phyloP scores from a whole-genome alignment of 2,888 invertebrate genomes.

The Clusia tigrina region DNA sequence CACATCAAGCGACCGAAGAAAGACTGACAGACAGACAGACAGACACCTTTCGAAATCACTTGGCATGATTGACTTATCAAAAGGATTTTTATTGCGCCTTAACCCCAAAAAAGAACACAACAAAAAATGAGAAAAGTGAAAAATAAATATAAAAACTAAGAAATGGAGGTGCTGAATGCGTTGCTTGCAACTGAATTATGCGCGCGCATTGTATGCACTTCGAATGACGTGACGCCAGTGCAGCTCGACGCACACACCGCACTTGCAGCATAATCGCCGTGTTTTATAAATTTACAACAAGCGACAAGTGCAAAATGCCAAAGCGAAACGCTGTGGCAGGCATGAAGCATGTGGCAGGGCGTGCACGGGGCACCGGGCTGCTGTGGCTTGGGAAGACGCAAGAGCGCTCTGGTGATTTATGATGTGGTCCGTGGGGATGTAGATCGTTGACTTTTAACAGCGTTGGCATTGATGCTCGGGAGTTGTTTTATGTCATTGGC shows the following conservation, averaged over 20 bases:
- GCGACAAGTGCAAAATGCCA: constrained; percentile 8
- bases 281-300: not conserved
- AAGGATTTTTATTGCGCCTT: constrained; percentile 34
- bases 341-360: no score
- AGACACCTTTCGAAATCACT: constrained; percentile 34
- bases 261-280: not conserved
- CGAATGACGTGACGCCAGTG: constrained; percentile 36
- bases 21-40: no score
- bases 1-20: no score
- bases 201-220: constrained; percentile 57
- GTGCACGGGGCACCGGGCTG: no score
- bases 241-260: not conserved
- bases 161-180: no score
- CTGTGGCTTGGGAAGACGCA: no score
- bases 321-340: not conserved
- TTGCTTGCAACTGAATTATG: constrained; percentile 47
- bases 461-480: not conserved
- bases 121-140: no score
- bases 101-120: no score
- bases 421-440: not conserved
- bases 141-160: no score
- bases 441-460: not conserved
- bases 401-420: not conserved
- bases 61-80: constrained; percentile 55
- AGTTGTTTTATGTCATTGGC: constrained; percentile 2